phyloP scores from a whole-genome alignment of 2,888 invertebrate species.

The Tridacna crocea region DNA sequence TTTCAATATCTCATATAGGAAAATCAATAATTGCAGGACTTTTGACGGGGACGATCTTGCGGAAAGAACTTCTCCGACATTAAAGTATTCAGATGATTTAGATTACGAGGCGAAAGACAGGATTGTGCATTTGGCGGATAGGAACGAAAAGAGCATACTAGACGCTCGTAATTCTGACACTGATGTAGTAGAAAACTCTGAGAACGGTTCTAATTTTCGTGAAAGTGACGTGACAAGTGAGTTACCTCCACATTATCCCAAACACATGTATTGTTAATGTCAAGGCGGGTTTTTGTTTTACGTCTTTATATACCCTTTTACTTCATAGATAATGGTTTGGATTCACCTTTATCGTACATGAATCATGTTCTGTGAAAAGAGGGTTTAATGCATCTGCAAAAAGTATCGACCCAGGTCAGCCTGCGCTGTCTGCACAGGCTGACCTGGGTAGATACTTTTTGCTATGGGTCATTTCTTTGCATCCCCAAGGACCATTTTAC shows the following conservation, averaged over 20 bases:
- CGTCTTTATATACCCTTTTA: background rate
- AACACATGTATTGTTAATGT: background rate
- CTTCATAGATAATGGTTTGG: too few relatives aligned
- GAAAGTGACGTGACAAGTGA: constrained; percentile 1
- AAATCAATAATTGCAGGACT: constrained; percentile 2
- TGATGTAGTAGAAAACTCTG: background rate
- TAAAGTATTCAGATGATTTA: constrained; percentile 13
- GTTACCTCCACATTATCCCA: constrained; percentile 3
- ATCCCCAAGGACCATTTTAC: too few relatives aligned
- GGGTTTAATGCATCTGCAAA: too few relatives aligned
- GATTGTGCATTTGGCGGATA: background rate
- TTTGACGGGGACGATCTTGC: background rate
- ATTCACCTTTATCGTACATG: too few relatives aligned
- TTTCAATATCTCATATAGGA: constrained; percentile 4
- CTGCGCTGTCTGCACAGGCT: too few relatives aligned
- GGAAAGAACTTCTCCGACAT: background rate
- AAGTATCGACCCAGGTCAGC: too few relatives aligned
- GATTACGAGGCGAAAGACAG: constrained; percentile 7
- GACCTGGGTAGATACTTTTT: too few relatives aligned
- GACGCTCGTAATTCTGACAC: background rate
- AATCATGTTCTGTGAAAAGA: too few relatives aligned
- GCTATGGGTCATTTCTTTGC: too few relatives aligned
- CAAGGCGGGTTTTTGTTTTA: constrained; percentile 1
- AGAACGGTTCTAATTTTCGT: background rate
- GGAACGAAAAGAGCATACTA: background rate